phyloP scores from a whole-genome alignment of 2,888 invertebrate species.

The Zaprionus bogoriensis region DNA sequence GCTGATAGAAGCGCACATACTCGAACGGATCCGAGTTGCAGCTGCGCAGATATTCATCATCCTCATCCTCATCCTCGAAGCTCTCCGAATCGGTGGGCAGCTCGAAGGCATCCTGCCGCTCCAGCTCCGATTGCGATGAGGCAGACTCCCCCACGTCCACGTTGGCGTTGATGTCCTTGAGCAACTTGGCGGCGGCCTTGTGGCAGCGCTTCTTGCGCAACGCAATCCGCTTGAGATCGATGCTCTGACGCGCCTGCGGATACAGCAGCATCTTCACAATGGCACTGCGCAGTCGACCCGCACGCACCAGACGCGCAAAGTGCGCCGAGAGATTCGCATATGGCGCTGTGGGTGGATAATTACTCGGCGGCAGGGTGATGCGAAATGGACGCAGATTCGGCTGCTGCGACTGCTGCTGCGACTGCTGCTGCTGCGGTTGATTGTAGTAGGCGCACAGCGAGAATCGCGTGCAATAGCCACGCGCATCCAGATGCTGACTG shows the following conservation, averaged over 20 bases:
- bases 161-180: constrained; percentile 81
- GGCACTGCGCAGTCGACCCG: constrained; percentile 87
- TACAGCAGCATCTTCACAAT: constrained; percentile 90
- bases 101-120: constrained; percentile 85
- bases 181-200: constrained; percentile 81
- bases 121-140: constrained; percentile 78
- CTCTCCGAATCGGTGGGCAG: constrained; percentile 83
- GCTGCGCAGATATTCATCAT: constrained; percentile 77
- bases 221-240: constrained; percentile 84
- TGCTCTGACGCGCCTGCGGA: constrained; percentile 85
- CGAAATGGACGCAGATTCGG: constrained; percentile 26
- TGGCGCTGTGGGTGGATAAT: constrained; percentile 90
- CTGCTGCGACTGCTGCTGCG: constrained; percentile 1
- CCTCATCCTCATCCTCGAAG: constrained; percentile 79
- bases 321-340: constrained; percentile 90
- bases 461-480: constrained; percentile 85
- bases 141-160: constrained; percentile 11
- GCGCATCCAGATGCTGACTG: constrained; percentile 83
- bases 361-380: constrained; percentile 87
- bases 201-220: constrained; percentile 83
- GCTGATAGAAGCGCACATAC: constrained; percentile 87
- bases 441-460: constrained; percentile 84
- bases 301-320: constrained; percentile 89
- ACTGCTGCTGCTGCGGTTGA: constrained; percentile 16
- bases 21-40: constrained; percentile 86